Conservation (phyloP, 1,140 invertebrate species). For the Bathynomus jamesi region DNA sequence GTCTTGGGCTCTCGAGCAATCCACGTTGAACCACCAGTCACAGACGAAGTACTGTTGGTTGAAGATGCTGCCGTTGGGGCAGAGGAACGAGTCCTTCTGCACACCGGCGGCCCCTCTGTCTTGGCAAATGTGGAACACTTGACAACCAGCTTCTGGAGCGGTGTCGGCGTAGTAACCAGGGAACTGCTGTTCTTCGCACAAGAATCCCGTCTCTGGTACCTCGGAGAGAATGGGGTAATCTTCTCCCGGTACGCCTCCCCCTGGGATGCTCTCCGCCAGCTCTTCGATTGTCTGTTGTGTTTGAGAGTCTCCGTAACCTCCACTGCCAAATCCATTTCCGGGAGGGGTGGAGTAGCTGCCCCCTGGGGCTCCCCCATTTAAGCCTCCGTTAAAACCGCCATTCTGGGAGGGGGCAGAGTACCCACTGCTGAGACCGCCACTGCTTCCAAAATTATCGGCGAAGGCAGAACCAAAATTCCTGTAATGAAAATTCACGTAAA, state of each 20-base stretch:
- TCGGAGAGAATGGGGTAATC: conserved; percentile 45
- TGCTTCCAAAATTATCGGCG: neutral
- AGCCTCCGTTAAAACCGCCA: too few species aligned
- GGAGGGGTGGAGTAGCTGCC: too few species aligned
- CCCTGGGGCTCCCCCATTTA: too few species aligned
- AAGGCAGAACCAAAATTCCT: too few species aligned
- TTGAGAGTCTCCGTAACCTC: neutral
- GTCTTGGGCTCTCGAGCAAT: conserved; percentile 51
- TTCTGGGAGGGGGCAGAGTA: conserved; percentile 9
- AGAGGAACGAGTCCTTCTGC: conserved; percentile 64
- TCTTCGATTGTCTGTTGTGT: too few species aligned
- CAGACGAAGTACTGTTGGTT: conserved; percentile 79
- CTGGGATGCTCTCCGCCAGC: conserved; percentile 36
- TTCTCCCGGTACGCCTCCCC: conserved; percentile 42
- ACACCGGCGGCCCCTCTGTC: conserved; percentile 16
- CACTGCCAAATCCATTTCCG: too few species aligned
- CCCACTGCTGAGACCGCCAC: conserved; percentile 3
- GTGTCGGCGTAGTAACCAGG: conserved; percentile 48
- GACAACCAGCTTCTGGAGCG: conserved; percentile 39
- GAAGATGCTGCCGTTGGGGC: conserved; percentile 80
- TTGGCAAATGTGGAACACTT: conserved; percentile 50
- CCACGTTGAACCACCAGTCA: conserved; percentile 89
- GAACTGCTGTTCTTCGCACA: conserved; percentile 42
- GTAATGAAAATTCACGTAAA: too few species aligned
- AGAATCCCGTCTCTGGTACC: conserved; percentile 44